These are phyloP conservation scores for Rapana venosa DNA, from an alignment of 2,888 invertebrate species.

Conservation along the genomic window DNA sequence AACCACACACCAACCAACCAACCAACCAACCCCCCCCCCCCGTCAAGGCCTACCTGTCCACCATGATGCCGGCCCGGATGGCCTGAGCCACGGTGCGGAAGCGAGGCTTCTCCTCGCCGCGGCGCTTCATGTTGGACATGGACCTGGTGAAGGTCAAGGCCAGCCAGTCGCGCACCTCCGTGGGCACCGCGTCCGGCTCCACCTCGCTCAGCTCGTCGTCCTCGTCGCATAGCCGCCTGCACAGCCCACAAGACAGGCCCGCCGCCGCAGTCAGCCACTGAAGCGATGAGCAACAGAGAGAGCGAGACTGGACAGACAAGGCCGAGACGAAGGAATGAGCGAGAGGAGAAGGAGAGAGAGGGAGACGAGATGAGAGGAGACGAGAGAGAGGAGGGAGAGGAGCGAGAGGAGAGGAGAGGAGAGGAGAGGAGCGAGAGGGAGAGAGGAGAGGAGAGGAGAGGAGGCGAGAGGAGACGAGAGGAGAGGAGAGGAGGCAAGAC, in stretches of 20 bases:
- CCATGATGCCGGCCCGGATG: constrained; percentile 97
- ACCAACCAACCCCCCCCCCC: not conserved
- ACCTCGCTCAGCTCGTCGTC: constrained; percentile 97
- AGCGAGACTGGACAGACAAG: too few relatives aligned
- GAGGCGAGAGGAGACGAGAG: too few relatives aligned
- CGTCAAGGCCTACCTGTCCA: constrained; percentile 83
- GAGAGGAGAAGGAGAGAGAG: too few relatives aligned
- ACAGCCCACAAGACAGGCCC: not conserved
- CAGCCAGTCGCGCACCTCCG: constrained; percentile 97
- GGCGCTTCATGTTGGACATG: constrained; percentile 75
- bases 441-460: too few relatives aligned
- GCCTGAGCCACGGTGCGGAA: constrained; percentile 97
- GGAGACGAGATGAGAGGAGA: too few relatives aligned
- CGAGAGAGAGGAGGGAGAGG: too few relatives aligned
- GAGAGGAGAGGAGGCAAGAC: too few relatives aligned
- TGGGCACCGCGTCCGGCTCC: constrained; percentile 96
- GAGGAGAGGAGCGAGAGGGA: too few relatives aligned
- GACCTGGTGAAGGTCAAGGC: constrained; percentile 94
- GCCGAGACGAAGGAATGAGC: too few relatives aligned
- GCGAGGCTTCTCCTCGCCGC: constrained; percentile 84
- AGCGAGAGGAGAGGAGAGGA: too few relatives aligned
- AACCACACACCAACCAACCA: not conserved
- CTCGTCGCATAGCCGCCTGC: constrained; percentile 82
- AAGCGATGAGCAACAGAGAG: too few relatives aligned
- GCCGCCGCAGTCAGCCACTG: not conserved